Evolutionary conservation across 2,888 invertebrate genomes (phyloP).

Genomic region (Myopa testacea): DNA sequence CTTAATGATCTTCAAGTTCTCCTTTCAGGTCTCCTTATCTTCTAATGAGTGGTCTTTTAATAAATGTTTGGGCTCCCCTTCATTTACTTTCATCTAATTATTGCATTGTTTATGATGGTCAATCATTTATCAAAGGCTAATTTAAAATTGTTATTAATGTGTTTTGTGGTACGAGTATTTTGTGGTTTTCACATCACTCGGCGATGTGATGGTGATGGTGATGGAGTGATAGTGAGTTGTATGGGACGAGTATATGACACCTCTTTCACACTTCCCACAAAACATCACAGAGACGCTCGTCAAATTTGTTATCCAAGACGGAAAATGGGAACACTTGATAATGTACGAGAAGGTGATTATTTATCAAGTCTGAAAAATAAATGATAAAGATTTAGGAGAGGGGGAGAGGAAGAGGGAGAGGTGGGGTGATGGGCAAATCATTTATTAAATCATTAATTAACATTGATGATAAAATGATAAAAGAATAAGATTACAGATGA

Average conservation of each 20-base stretch:
- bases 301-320: background rate
- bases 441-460: background rate
- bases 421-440: background rate
- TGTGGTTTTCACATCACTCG: slow-evolving; percentile 5
- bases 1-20: no score
- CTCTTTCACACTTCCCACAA: slow-evolving; percentile 4
- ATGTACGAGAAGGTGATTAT: no score
- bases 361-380: background rate
- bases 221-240: no score
- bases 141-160: background rate
- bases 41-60: background rate
- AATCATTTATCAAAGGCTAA: background rate
- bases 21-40: no score
- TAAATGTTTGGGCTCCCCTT: background rate
- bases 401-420: background rate
- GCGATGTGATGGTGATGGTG: background rate
- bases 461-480: background rate
- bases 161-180: background rate
- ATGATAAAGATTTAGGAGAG: background rate
- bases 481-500: no score
- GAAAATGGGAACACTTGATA: background rate
- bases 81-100: background rate
- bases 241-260: background rate
- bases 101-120: background rate
- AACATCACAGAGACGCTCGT: background rate